These are phyloP conservation scores for Orius laevigatus DNA, from an alignment of 1,140 invertebrate species.

Conservation along the genomic window DNA sequence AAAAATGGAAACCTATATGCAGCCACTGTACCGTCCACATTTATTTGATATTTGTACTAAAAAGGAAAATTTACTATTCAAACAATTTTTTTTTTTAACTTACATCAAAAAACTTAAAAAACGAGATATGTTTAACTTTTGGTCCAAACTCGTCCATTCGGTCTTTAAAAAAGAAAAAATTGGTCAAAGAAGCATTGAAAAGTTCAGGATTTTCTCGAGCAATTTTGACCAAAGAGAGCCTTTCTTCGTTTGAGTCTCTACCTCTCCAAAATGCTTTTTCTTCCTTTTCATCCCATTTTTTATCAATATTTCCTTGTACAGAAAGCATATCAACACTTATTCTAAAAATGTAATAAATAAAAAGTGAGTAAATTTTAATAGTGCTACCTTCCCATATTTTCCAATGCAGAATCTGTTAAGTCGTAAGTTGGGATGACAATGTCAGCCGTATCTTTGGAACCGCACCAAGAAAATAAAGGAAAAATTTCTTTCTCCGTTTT, in stretches of 20 bases:
- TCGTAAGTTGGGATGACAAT: constrained; percentile 94
- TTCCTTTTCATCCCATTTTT: constrained; percentile 56
- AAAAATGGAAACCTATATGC: constrained; percentile 89
- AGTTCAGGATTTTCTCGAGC: constrained; percentile 58
- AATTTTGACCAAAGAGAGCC: constrained; percentile 70
- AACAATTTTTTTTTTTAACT: constrained; percentile 23
- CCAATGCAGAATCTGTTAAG: constrained; percentile 75
- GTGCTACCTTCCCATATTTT: constrained; percentile 70
- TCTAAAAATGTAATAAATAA: constrained; percentile 32
- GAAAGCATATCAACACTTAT: constrained; percentile 79
- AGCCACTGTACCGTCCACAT: constrained; percentile 90
- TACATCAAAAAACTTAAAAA: constrained; percentile 93
- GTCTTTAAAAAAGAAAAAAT: constrained; percentile 90
- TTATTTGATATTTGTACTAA: constrained; percentile 93
- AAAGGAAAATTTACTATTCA: constrained; percentile 18
- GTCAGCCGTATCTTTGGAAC: constrained; percentile 64
- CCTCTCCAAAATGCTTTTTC: constrained; percentile 80
- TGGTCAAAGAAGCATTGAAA: constrained; percentile 83
- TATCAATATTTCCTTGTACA: constrained; percentile 60
- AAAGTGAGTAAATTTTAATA: background rate
- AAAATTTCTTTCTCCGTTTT: constrained; percentile 34
- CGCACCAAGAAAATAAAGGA: constrained; percentile 96
- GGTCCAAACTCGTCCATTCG: constrained; percentile 74
- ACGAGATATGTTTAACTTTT: constrained; percentile 64
- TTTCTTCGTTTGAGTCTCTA: constrained; percentile 66